Evolutionary conservation across 2,888 invertebrate genomes (phyloP), one percentile per base, ranked within the genome.

Genomic region (Andrena haemorrhoa): DNA sequence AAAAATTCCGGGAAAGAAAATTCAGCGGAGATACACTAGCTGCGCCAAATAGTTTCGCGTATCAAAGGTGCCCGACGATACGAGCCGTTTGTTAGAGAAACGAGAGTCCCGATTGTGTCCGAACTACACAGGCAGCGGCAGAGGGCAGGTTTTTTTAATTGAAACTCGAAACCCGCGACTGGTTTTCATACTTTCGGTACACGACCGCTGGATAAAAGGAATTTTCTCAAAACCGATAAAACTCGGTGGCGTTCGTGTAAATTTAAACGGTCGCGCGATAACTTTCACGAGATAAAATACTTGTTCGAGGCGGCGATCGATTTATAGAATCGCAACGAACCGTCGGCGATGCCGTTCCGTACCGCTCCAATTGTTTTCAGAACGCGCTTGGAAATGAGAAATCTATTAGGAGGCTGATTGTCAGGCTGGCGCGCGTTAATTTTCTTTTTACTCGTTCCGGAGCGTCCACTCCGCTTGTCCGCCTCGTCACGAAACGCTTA

Each of bases 401-500:
- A 80, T 84, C 87, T 86, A 83, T 89, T 77, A 88, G 79, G 68
- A 66, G 49, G 73, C 51, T 4, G 41, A 41, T 41, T 41, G 41
- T 69, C 77, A 72, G 68, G 70, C 66, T 83, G 68, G 79, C 85
- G 68, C 75, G 78, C 64, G 72, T 72, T 78, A 86, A 88, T 86
- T 80, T 74, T 72, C 76, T 74, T 79, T 74, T 74, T 84, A 79
- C 72, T 70, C 78, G 58, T 58, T 60, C 60, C 35, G 70, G 10
- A 64, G 41, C 58, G 69, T 72, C 73, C 65, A 31, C n/a, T 26
- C 53, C 70, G 35, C 47, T 75, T 66, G 29, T 31, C 35, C 71
- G 84, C 64, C 74, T 60, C 64, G 79, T 85, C 87, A 68, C 84
- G 79, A 70, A 83, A 56, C 80, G 89, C 86, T 91, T 88, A 90